Percentiles rank a stretch among this genome's conserved stretches.
phyloP scores from a whole-genome alignment of 2,797 vertebrate genomes.

The Pangasius mekongensis region DNA sequence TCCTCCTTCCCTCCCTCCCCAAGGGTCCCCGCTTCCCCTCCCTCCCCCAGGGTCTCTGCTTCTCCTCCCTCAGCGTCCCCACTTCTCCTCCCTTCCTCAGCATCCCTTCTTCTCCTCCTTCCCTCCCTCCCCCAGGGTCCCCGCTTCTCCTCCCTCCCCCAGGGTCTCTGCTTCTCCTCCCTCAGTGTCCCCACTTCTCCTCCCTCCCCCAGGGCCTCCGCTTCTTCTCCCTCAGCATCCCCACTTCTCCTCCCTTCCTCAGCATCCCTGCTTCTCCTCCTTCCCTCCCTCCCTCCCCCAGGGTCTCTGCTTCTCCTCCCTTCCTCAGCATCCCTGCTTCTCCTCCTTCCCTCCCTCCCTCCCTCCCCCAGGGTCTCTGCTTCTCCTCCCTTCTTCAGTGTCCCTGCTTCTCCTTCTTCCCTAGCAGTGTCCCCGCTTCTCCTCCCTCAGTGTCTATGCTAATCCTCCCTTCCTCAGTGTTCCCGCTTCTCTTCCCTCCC shows the following conservation, averaged over 20 bases:
- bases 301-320: not conserved
- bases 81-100: not conserved
- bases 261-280: not conserved
- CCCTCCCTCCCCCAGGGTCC: not conserved
- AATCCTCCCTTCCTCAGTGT: no score
- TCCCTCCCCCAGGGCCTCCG: no score
- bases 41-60: no score
- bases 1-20: not conserved
- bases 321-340: no score
- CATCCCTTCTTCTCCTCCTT: accelerated
- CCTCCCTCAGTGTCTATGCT: no score
- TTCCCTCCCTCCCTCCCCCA: not conserved
- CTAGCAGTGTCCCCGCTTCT: no score
- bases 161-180: not conserved
- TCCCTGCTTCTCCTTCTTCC: not conserved
- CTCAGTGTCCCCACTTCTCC: not conserved
- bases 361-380: no score
- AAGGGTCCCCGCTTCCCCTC: no score
- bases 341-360: no score
- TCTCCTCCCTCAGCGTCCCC: not conserved
- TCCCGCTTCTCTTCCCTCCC: no score
- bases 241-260: not conserved
- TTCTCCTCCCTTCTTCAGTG: not conserved
- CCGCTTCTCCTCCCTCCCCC: not conserved
- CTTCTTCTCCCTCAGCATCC: no score